Evolutionary conservation across 1,140 invertebrate genomes (phyloP).

Genomic region (Drosophila bipectinata): DNA sequence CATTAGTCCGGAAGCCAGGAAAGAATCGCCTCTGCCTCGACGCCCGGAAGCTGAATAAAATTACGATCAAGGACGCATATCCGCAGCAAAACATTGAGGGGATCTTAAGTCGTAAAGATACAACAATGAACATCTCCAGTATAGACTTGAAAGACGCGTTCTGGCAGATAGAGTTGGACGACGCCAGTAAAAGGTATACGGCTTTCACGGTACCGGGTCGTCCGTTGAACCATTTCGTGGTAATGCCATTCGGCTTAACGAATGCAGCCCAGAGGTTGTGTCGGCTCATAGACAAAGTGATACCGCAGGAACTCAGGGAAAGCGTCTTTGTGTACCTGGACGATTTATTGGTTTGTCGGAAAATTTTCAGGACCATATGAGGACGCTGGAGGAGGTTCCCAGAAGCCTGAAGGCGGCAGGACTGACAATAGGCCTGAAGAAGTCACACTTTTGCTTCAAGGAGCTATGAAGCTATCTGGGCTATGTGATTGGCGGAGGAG

Average conservation of each 20-base stretch:
- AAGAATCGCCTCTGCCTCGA: too few species aligned
- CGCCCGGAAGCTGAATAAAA: conserved; percentile 1
- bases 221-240: neutral
- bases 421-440: conserved; percentile 84
- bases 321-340: conserved; percentile 66
- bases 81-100: conserved; percentile 2
- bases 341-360: conserved; percentile 55
- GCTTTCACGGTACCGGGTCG: conserved; percentile 1
- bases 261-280: conserved; percentile 6
- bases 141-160: neutral
- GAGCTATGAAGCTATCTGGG: conserved; percentile 40
- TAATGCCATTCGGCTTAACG: neutral
- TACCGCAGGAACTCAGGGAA: conserved; percentile 6
- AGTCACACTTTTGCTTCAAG: conserved; percentile 81
- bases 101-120: neutral
- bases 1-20: too few species aligned
- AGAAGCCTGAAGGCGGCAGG: conserved; percentile 34
- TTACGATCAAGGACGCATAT: conserved; percentile 7
- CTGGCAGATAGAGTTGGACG: conserved; percentile 8
- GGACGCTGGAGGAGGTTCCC: neutral
- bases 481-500: conserved; percentile 21
- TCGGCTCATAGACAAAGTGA: neutral
- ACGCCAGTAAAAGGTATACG: neutral
- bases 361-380: conserved; percentile 33
- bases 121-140: neutral